Conservation (phyloP, 2,888 invertebrate genomes). For the Drosophila borealis region DNA sequence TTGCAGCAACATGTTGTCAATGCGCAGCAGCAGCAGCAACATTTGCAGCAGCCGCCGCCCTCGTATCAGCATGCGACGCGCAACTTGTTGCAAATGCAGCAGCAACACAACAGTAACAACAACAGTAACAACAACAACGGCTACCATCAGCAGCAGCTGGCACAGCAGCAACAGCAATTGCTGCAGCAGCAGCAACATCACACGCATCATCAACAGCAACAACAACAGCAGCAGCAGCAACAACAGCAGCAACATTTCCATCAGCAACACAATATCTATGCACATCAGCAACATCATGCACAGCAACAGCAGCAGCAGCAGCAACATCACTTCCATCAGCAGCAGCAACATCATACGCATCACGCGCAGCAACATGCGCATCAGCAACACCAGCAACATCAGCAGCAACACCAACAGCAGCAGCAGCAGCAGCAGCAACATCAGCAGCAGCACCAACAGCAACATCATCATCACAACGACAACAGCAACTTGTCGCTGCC, state of each 20-base stretch:
- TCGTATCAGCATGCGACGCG: conserved; percentile 82
- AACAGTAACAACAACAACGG: conserved; percentile 83
- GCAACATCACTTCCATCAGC: conserved; percentile 65
- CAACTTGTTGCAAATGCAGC: conserved; percentile 74
- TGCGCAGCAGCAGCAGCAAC: conserved; percentile 84
- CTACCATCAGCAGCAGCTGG: conserved; percentile 85
- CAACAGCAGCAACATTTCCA: conserved; percentile 81
- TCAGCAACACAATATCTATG: conserved; percentile 68
- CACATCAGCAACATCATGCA: conserved; percentile 78
- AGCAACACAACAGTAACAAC: conserved; percentile 54
- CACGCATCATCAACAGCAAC: conserved; percentile 77
- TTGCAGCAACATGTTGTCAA: conserved; percentile 86
- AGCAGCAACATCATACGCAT: conserved; percentile 62
- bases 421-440: conserved; percentile 65
- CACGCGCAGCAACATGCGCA: conserved; percentile 43
- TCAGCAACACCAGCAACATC: conserved; percentile 81
- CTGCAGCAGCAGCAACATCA: conserved; percentile 59
- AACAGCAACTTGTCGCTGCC: conserved; percentile 92
- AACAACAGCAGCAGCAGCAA: conserved; percentile 84
- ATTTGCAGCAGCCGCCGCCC: conserved; percentile 85
- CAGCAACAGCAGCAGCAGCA: conserved; percentile 84
- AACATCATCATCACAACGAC: conserved; percentile 65
- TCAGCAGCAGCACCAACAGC: conserved; percentile 65
- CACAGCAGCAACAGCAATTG: conserved; percentile 82
- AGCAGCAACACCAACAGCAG: conserved; percentile 64